These are phyloP conservation scores for Cryptocheilus praepositus DNA, from an alignment of 2,888 invertebrate species.

Conservation along the genomic window DNA sequence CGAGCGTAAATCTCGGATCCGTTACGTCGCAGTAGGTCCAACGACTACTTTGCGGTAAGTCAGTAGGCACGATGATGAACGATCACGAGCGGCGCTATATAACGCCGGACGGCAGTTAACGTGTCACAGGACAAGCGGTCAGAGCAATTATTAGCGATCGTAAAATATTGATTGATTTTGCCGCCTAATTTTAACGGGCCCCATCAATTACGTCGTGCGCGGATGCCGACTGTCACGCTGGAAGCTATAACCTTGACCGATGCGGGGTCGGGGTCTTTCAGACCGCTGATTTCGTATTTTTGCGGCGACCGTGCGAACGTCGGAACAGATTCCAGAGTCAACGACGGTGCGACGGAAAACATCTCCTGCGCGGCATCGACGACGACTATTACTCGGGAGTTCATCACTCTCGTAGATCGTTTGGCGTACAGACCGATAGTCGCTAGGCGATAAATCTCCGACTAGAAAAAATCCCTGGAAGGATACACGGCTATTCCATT, in stretches of 20 bases:
- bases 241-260: constrained; percentile 30
- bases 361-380: too few species aligned
- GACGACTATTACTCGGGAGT: too few species aligned
- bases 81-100: constrained; percentile 32
- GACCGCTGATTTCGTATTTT: neutral
- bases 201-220: constrained; percentile 46
- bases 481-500: too few species aligned
- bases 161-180: constrained; percentile 64
- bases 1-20: constrained; percentile 39
- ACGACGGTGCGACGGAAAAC: neutral
- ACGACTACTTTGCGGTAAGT: constrained; percentile 24
- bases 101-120: constrained; percentile 39
- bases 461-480: too few species aligned
- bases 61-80: constrained; percentile 42
- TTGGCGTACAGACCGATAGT: too few species aligned
- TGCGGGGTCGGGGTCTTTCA: constrained; percentile 10
- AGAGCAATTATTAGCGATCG: constrained; percentile 60
- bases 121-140: constrained; percentile 40
- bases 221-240: constrained; percentile 27
- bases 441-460: too few species aligned
- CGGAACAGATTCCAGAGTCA: neutral
- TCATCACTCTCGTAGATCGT: too few species aligned
- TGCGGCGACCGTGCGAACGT: neutral
- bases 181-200: constrained; percentile 55
- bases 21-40: constrained; percentile 14